These are phyloP conservation scores for Bujurquina vittata DNA, from an alignment of 2,113 vertebrate species.

Conservation along the genomic window DNA sequence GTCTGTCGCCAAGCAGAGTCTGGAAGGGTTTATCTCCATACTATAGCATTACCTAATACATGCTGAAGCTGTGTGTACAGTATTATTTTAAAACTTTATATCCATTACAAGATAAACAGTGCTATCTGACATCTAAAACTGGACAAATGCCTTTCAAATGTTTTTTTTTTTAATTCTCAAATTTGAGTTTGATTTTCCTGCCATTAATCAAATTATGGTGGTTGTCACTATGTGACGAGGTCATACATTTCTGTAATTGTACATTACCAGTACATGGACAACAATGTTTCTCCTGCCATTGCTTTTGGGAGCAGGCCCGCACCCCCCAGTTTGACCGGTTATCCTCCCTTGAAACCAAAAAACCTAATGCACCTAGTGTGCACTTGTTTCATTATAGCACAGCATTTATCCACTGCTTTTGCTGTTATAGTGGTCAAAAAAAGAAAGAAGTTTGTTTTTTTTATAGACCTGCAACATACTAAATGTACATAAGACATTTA, in stretches of 20 bases:
- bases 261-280: background rate
- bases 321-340: background rate
- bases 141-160: background rate
- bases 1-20: conserved; percentile 56
- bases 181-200: background rate
- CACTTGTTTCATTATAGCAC: no score
- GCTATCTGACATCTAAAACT: background rate
- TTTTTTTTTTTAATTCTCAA: background rate
- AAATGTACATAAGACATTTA: background rate
- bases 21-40: conserved; percentile 60
- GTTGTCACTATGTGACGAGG: rapidly evolving
- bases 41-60: conserved; percentile 35
- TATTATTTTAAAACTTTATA: background rate
- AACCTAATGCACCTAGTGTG: no score
- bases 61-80: conserved; percentile 12
- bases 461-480: background rate
- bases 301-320: background rate
- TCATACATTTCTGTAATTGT: background rate
- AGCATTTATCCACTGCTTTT: no score
- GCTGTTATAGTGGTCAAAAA: no score
- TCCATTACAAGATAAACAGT: background rate
- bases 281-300: background rate
- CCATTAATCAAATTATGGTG: background rate
- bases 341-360: background rate
- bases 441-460: background rate